These are phyloP conservation scores for Anastatus disparis DNA, from an alignment of 1,140 invertebrate species.

Conservation along the genomic window DNA sequence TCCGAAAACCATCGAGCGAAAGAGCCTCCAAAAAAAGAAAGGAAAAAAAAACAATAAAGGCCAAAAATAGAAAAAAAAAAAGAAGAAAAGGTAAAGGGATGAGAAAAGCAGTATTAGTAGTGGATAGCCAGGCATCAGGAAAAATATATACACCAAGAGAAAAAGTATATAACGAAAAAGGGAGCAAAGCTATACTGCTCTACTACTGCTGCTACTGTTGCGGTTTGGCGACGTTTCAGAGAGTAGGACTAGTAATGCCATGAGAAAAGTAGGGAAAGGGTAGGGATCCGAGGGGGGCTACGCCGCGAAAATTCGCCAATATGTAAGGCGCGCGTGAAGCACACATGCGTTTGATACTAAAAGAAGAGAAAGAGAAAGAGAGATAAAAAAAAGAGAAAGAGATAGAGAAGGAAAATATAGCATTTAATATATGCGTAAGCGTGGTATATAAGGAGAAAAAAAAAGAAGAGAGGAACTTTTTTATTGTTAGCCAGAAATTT, in stretches of 20 bases:
- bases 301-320: conserved; percentile 13
- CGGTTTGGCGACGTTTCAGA: conserved; percentile 61
- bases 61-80: background rate
- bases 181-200: conserved; percentile 28
- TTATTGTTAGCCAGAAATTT: no score
- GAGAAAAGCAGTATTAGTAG: background rate
- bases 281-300: background rate
- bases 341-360: background rate
- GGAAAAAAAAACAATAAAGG: no score
- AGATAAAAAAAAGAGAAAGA: no score
- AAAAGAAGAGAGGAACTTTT: no score
- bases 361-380: background rate
- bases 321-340: background rate
- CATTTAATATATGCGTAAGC: no score
- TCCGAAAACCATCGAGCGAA: no score
- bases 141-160: background rate
- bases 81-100: background rate
- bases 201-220: conserved; percentile 49
- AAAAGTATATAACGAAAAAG: no score
- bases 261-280: no score
- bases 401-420: no score
- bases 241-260: no score
- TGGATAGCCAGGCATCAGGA: background rate
- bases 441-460: no score
- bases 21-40: no score